Percentiles rank a stretch among this genome's conserved stretches.
Evolutionary conservation across 1,140 invertebrate genomes (phyloP).

Genomic region (Drosophila virilis): DNA sequence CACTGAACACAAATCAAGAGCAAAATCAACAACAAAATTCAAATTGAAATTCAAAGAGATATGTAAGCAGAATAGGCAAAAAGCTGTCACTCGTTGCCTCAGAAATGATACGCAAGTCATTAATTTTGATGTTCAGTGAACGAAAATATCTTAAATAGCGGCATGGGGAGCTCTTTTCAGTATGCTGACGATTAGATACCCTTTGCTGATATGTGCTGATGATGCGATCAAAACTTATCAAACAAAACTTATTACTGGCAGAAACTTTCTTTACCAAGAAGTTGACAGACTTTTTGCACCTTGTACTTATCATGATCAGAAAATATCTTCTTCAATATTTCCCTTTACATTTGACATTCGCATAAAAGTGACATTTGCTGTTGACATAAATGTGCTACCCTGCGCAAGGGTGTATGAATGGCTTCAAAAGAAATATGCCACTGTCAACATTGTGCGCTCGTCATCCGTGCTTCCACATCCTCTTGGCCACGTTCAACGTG

Average conservation of each 20-base stretch:
- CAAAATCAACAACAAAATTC: conserved; percentile 19
- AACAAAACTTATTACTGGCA: no score
- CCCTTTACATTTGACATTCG: no score
- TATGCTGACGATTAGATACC: not conserved
- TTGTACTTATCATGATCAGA: no score
- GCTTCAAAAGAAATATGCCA: conserved; percentile 6
- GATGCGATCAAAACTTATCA: no score
- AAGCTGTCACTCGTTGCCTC: conserved; percentile 8
- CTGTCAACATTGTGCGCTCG: conserved; percentile 12
- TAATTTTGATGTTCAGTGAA: conserved; percentile 64
- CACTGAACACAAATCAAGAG: conserved; percentile 25
- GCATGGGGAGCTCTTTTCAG: not conserved
- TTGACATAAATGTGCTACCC: not conserved
- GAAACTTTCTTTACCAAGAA: no score
- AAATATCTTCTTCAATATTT: no score
- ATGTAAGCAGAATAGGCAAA: conserved; percentile 6
- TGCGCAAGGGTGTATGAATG: not conserved
- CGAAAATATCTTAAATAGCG: conserved; percentile 13
- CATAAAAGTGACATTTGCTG: not conserved
- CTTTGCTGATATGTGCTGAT: not conserved
- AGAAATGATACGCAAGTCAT: conserved; percentile 55
- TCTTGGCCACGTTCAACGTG: not conserved
- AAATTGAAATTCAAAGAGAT: not conserved
- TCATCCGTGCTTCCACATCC: conserved; percentile 7
- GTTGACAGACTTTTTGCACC: no score